Percentiles rank a stretch among this genome's conserved stretches.
These are phyloP conservation scores for Medauroidea extradentata DNA, from an alignment of 1,140 invertebrate genomes.

Conservation along the genomic window DNA sequence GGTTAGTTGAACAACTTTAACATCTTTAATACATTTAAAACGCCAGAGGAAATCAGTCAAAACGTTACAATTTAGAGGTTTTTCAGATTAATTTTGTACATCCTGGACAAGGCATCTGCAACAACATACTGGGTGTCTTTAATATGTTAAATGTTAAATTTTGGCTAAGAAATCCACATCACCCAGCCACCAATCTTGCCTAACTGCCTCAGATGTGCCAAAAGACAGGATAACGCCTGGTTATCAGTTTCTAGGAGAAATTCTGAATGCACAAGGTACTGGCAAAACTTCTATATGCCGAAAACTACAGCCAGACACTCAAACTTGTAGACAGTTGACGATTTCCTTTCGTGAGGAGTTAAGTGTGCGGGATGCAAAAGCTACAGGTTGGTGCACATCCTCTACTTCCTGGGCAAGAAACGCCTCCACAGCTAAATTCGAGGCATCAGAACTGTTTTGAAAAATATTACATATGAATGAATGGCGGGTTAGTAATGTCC, in stretches of 20 bases:
- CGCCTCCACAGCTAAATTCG: background rate
- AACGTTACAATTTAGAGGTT: background rate
- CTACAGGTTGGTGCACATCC: background rate
- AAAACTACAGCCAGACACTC: background rate
- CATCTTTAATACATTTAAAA: background rate
- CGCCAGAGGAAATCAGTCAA: background rate
- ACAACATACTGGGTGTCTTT: background rate
- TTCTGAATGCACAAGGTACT: background rate
- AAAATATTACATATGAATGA: background rate
- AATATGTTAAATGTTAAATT: background rate
- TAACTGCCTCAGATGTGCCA: too few species aligned
- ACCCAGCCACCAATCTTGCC: too few species aligned
- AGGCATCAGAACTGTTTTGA: background rate
- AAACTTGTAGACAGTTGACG: background rate
- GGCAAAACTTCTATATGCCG: background rate
- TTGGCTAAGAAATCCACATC: too few species aligned
- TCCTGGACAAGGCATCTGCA: background rate
- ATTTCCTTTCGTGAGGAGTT: background rate
- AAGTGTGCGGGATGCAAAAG: background rate
- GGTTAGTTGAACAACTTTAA: too few species aligned
- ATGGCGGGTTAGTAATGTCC: background rate
- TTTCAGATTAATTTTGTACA: background rate
- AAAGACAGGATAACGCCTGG: too few species aligned
- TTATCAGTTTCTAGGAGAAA: too few species aligned
- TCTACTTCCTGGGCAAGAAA: background rate